A percentile compares a stretch with the other conserved stretches of the same genome.
phyloP scores from a whole-genome alignment of 2,797 vertebrate genomes.

The Acipenser ruthenus region DNA sequence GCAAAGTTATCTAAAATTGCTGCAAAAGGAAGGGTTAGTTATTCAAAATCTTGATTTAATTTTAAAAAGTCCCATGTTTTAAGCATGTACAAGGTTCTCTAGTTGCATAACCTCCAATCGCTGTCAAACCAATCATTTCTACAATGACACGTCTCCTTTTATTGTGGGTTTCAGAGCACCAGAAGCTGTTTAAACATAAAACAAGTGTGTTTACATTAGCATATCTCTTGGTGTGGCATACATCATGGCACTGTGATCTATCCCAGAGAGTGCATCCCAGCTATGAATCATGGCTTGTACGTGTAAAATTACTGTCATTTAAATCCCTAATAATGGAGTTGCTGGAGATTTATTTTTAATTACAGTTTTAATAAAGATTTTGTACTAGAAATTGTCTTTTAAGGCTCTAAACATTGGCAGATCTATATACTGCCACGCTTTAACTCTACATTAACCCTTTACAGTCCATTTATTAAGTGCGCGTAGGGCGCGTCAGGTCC shows the following conservation, averaged over 20 bases:
- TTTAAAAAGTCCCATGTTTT: too few species aligned
- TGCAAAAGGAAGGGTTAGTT: too few species aligned
- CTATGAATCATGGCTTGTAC: constrained; percentile 87
- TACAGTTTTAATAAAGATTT: constrained; percentile 64
- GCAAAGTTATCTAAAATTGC: too few species aligned
- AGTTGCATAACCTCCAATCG: constrained; percentile 60
- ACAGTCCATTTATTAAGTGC: too few species aligned
- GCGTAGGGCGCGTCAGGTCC: too few species aligned
- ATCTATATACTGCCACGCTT: too few species aligned
- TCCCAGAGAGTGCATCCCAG: constrained; percentile 72
- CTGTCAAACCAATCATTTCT: constrained; percentile 68
- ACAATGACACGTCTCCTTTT: constrained; percentile 83
- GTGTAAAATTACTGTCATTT: constrained; percentile 83
- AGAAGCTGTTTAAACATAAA: constrained; percentile 91
- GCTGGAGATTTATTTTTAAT: constrained; percentile 69
- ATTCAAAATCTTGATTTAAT: too few species aligned
- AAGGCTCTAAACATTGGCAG: too few species aligned
- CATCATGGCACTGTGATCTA: constrained; percentile 80
- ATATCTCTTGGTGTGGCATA: constrained; percentile 60
- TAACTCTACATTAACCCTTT: too few species aligned
- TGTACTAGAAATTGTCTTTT: neutral
- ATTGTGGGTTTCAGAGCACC: constrained; percentile 83
- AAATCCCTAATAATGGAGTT: constrained; percentile 89
- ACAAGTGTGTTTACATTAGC: constrained; percentile 94
- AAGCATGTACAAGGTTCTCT: constrained; percentile 43